Conservation (phyloP, 1,140 invertebrate genomes). For the Octopus sinensis region DNA sequence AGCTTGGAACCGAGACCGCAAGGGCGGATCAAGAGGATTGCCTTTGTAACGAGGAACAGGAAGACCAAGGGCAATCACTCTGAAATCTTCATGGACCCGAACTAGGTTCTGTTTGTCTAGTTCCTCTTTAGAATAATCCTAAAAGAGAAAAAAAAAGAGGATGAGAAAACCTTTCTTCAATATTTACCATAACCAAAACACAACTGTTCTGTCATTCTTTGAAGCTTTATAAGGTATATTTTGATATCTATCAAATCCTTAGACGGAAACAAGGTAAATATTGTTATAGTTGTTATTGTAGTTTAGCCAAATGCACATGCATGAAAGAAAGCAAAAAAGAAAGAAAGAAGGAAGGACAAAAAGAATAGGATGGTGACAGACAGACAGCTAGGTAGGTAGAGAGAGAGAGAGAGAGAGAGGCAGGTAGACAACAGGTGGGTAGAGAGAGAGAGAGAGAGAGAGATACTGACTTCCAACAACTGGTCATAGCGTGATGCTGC, state of each 20-base stretch:
- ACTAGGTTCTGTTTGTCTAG: slow-evolving; percentile 83
- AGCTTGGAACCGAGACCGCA: slow-evolving; percentile 91
- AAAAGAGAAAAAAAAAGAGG: slow-evolving; percentile 30
- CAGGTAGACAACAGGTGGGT: no score
- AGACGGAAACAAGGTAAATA: no score
- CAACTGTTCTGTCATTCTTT: not conserved
- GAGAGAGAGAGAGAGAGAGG: no score
- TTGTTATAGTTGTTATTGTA: no score
- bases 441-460: no score
- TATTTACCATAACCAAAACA: not conserved
- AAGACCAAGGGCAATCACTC: slow-evolving; percentile 60
- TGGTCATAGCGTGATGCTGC: slow-evolving; percentile 85
- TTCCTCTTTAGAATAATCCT: slow-evolving; percentile 76
- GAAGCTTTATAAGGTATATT: no score
- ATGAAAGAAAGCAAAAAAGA: no score
- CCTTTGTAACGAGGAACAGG: slow-evolving; percentile 66
- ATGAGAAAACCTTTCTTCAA: not conserved
- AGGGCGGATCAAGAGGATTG: slow-evolving; percentile 90
- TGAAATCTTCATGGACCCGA: slow-evolving; percentile 76
- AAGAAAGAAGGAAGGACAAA: no score
- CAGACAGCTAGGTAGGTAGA: no score
- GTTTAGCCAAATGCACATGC: no score
- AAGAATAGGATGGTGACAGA: no score
- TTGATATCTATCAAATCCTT: no score
- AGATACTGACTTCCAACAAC: slow-evolving; percentile 69